A percentile compares a stretch with the other conserved stretches of the same genome.
Evolutionary conservation across 2,113 vertebrate species (phyloP).

Genomic region (Orcinus orca): DNA sequence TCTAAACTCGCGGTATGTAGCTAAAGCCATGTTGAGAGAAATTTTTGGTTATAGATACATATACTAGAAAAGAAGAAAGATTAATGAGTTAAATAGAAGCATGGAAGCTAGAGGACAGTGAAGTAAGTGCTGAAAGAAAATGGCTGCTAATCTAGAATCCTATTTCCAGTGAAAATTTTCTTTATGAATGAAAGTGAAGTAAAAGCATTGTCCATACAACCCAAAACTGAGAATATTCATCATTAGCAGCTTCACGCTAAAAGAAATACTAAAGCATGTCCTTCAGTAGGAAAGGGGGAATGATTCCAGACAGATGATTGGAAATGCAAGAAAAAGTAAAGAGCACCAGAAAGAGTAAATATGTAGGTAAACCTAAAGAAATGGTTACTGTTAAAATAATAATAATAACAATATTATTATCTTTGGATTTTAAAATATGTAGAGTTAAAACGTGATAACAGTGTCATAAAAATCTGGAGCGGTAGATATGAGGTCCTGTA

Average conservation of each 20-base stretch:
- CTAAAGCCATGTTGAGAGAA: background rate
- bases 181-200: conserved; percentile 10
- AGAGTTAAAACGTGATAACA: background rate
- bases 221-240: background rate
- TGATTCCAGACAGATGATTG: background rate
- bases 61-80: background rate
- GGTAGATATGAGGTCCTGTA: background rate
- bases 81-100: background rate
- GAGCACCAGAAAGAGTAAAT: background rate
- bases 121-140: background rate
- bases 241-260: background rate
- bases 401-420: background rate
- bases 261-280: background rate
- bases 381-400: background rate
- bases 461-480: background rate
- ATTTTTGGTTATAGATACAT: background rate
- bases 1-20: background rate
- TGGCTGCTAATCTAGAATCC: background rate
- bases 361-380: background rate
- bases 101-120: background rate
- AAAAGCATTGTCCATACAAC: background rate
- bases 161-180: background rate
- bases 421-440: background rate
- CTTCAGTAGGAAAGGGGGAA: background rate
- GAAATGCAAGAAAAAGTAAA: background rate